These are phyloP conservation scores for Elephantulus edwardii DNA, from an alignment of 2,113 vertebrate species.

Conservation along the genomic window DNA sequence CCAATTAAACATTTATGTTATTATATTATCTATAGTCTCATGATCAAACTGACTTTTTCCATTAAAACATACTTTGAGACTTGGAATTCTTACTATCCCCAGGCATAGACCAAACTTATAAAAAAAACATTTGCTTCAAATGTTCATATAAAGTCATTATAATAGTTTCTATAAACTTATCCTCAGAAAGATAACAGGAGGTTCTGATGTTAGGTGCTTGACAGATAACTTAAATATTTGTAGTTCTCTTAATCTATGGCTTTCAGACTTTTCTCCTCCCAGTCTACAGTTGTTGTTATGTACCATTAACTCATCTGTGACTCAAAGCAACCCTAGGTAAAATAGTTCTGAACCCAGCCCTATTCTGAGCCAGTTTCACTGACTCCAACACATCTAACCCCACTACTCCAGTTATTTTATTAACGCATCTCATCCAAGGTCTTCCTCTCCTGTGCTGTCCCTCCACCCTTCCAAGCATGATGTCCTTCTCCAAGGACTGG, in stretches of 20 bases:
- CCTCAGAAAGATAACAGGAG: background rate
- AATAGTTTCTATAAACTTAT: background rate
- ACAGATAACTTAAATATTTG: conserved; percentile 2
- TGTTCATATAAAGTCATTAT: background rate
- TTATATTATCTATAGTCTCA: background rate
- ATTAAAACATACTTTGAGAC: conserved; percentile 16
- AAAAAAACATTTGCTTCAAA: background rate
- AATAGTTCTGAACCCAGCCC: no score
- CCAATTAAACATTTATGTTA: background rate
- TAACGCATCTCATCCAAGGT: no score
- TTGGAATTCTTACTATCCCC: conserved; percentile 16
- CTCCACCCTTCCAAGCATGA: no score
- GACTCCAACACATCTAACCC: no score
- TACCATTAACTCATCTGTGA: no score
- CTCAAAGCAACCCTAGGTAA: no score
- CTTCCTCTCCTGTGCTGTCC: no score
- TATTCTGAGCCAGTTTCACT: no score
- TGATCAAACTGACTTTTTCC: conserved; percentile 26
- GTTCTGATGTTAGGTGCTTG: background rate
- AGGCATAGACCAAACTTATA: conserved; percentile 7
- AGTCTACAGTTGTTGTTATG: background rate
- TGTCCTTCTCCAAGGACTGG: no score
- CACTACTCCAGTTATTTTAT: no score
- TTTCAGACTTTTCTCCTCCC: background rate
- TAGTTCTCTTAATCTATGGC: conserved; percentile 16